These are phyloP conservation scores for Malaclemys terrapin DNA, from an alignment of 2,113 vertebrate genomes.

Conservation along the genomic window DNA sequence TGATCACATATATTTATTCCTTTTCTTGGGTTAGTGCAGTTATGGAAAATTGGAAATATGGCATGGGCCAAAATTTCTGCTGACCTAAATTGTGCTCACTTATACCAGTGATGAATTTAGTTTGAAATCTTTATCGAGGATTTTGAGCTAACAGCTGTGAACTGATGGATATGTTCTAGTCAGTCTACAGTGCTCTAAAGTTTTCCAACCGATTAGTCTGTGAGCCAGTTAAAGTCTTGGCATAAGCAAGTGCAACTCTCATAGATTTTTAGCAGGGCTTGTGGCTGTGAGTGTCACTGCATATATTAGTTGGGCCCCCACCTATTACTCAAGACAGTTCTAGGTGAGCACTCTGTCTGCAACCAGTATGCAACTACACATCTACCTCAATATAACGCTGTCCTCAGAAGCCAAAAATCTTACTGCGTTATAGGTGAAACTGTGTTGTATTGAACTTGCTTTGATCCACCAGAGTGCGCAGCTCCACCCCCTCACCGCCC, in stretches of 20 bases:
- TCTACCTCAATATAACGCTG: no score
- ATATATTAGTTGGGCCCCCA: neutral
- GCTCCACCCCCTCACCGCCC: no score
- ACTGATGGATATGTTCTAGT: neutral
- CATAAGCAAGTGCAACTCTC: neutral
- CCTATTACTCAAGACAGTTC: neutral
- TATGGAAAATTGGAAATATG: neutral
- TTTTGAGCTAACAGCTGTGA: neutral
- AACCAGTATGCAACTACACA: neutral
- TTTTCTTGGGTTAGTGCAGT: neutral
- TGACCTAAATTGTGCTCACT: neutral
- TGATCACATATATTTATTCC: neutral
- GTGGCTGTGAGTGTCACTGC: neutral
- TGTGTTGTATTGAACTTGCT: no score
- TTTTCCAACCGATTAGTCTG: neutral
- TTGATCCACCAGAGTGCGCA: no score
- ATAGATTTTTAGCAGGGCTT: neutral
- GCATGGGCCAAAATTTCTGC: neutral
- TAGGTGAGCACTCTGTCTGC: neutral
- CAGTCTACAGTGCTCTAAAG: neutral
- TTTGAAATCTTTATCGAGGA: neutral
- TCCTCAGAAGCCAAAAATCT: no score
- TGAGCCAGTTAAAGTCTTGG: neutral
- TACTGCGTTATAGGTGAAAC: no score
- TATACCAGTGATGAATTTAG: neutral